Conservation (phyloP, 1,140 invertebrate genomes). For the Atta texana region DNA sequence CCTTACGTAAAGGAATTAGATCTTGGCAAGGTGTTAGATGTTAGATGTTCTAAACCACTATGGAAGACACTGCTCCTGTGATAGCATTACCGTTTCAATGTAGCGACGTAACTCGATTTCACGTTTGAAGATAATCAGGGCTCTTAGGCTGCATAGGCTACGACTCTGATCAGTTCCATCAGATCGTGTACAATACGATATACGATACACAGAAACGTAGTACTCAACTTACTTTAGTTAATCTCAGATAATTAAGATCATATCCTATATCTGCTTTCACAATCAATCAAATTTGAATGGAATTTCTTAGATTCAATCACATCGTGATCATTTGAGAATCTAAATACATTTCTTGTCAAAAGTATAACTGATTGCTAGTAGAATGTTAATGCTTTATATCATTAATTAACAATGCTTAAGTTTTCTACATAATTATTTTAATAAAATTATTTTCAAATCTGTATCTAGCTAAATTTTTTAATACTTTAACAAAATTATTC, state of each 20-base stretch:
- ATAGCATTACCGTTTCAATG: conserved; percentile 40
- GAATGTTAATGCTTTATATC: too few species aligned
- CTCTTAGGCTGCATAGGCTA: conserved; percentile 25
- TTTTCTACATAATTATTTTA: too few species aligned
- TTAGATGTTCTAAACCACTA: background rate
- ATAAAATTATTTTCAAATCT: too few species aligned
- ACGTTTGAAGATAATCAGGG: conserved; percentile 48
- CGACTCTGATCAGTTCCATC: conserved; percentile 26
- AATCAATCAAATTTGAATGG: conserved; percentile 5
- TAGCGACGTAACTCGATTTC: conserved; percentile 38
- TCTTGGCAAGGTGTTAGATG: conserved; percentile 3
- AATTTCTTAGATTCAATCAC: background rate
- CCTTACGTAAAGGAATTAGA: conserved; percentile 23
- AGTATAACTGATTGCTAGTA: background rate
- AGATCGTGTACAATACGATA: conserved; percentile 10
- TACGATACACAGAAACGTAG: conserved; percentile 2
- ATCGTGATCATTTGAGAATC: background rate
- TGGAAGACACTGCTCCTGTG: conserved; percentile 31
- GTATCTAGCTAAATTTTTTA: too few species aligned
- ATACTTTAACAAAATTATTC: too few species aligned
- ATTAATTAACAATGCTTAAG: too few species aligned
- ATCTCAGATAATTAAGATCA: conserved; percentile 44
- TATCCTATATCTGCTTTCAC: background rate
- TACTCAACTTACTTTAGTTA: conserved; percentile 29
- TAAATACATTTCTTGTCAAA: background rate